Conservation (phyloP, 2,113 vertebrate species). For the Atherinomorus stipes region DNA sequence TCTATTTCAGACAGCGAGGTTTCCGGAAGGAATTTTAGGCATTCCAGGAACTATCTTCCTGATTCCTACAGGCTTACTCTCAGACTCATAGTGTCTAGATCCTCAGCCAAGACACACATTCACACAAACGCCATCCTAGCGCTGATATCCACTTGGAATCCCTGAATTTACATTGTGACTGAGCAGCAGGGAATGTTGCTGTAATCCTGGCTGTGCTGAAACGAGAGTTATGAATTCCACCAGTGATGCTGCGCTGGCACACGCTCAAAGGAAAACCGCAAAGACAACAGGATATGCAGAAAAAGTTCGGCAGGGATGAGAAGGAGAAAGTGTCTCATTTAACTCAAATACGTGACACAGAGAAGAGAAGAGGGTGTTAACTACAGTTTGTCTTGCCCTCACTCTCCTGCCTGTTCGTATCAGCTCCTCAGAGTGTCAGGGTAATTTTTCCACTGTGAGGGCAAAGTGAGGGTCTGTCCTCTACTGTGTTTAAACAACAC, state of each 20-base stretch:
- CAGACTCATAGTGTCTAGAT: constrained; percentile 69
- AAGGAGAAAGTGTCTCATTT: constrained; percentile 25
- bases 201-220: constrained; percentile 50
- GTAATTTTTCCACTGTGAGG: constrained; percentile 48
- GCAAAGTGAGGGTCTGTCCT: constrained; percentile 32
- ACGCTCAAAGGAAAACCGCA: constrained; percentile 49
- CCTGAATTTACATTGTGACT: constrained; percentile 66
- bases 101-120: constrained; percentile 62
- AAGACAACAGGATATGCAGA: constrained; percentile 34
- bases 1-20: constrained; percentile 70
- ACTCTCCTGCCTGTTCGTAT: not conserved
- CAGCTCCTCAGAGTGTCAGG: constrained; percentile 25
- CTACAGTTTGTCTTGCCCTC: constrained; percentile 23
- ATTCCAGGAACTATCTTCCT: constrained; percentile 72
- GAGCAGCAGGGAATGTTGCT: constrained; percentile 66
- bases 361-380: constrained; percentile 27
- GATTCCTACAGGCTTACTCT: constrained; percentile 74
- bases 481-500: constrained; percentile 59
- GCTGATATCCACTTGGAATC: constrained; percentile 47
- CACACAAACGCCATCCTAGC: constrained; percentile 29
- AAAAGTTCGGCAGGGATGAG: constrained; percentile 27
- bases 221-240: constrained; percentile 53
- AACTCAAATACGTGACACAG: constrained; percentile 17
- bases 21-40: constrained; percentile 78
- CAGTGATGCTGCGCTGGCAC: constrained; percentile 65